Base-by-base conservation (phyloP, 64 coral and sea anemone genomes). In the Pachyseris speciosa region DNA sequence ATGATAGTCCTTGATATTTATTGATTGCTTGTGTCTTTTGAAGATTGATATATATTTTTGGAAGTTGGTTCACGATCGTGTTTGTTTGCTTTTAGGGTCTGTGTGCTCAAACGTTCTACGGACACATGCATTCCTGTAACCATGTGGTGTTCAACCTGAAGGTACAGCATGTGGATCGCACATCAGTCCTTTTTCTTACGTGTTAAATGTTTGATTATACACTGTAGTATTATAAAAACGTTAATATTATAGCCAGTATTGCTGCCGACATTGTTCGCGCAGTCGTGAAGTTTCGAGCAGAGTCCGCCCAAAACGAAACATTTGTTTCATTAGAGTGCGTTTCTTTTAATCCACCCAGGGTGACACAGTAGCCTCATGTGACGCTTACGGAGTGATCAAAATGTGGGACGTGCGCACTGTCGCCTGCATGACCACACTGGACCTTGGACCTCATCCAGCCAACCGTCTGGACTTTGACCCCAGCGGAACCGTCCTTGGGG, bases 41-140 rank as follows among this genome's bases (percentile, higher is more conserved):
- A n/a, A n/a, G n/a, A n/a, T n/a, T n/a, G n/a, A n/a, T n/a, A n/a
- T n/a, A 65, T 65, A 19, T 25, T 65, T 25, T 25, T 65, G 4
- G 17, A 3, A 4, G 29, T 16, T 31, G 4, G 5, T 25, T 31
- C 61, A 31, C 20, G 20, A 16, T 65, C 4, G 6, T n/a, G 29
- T 19, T 25, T 19, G 20, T 19, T 65, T 65, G 61, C 29, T 74
- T 9, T 74, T 74, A 98, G 96, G 93, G 96, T 50, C 67, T 98
- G 16, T 98, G 96, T 89, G 96, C 93, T 47, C 96, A 98, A 74
- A 98, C 96, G n/a, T 98, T 98, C 61, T 98, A 95, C 63, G 96
- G 96, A 30, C 96, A 98, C 74, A 98, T 98, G 96, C 92, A 98
- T 83, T 98, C 96, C 1, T 83, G 94, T 78, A 98, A 98, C 43